These are phyloP conservation scores for Pleuronectes platessa DNA, from an alignment of 2,113 vertebrate genomes.

Conservation along the genomic window DNA sequence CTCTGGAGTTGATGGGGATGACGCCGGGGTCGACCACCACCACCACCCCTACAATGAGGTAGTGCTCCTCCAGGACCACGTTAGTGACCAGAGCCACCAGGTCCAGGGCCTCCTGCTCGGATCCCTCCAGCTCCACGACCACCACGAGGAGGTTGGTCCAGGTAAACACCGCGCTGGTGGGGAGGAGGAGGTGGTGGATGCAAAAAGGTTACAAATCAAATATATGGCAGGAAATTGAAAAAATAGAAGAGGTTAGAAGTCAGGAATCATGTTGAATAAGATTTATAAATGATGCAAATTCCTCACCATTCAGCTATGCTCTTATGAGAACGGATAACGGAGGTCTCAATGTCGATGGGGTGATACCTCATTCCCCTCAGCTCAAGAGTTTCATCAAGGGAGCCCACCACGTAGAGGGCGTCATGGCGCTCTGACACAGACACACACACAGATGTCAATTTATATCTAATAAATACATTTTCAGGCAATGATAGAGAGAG, in stretches of 20 bases:
- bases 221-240: background rate
- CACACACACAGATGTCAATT: conserved; percentile 2
- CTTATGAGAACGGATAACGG: conserved; percentile 94
- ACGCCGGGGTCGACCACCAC: conserved; percentile 95
- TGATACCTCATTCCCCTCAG: conserved; percentile 97
- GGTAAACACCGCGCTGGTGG: conserved; percentile 93
- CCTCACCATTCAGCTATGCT: conserved; percentile 97
- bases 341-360: conserved; percentile 97
- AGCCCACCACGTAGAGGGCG: conserved; percentile 94
- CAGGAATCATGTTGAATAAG: background rate
- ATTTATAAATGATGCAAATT: background rate
- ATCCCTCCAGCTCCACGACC: conserved; percentile 95
- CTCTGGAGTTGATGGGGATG: conserved; percentile 96
- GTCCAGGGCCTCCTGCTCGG: conserved; percentile 93
- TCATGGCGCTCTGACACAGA: conserved; percentile 90
- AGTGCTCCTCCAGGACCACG: conserved; percentile 94
- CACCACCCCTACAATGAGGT: conserved; percentile 94
- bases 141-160: conserved; percentile 98
- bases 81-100: conserved; percentile 94
- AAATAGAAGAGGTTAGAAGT: background rate
- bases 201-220: background rate
- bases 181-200: background rate
- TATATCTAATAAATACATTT: background rate
- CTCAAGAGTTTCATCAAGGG: conserved; percentile 95
- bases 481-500: background rate